Base-by-base conservation (phyloP, 1,140 invertebrate species). In the Luehdorfia chinensis region DNA sequence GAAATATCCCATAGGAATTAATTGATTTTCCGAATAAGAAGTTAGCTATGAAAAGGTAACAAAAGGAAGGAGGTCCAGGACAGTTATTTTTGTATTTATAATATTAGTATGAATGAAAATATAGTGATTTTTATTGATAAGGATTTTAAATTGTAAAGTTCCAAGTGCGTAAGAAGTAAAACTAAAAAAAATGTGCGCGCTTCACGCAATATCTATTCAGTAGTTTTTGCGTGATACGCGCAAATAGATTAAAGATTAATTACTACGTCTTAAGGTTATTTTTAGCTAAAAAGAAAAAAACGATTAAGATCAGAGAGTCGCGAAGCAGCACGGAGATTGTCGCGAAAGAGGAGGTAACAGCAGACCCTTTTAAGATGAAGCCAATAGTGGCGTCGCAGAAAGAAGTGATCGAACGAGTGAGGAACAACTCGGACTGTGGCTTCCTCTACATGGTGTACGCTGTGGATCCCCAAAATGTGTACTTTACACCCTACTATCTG, bases 381-480 rank as follows among this genome's bases (percentile, higher is more conserved):
- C 72, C 74, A 12, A 45, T 50, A 47, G 62, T 75, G 11, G 70
- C 56, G 31, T 85, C 55, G 15, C 90, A 91, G 52, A 79, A 83
- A 2, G 81, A 90, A 51, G 77, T 91, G 1, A 91, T 92, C 15
- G 63, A 87, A 8, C 71, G 84, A 49, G 74, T 92, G 12, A 76
- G 75, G 36, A 68, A 58, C 1, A 74, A 88, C 46, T 77, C 81
- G 1, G 78, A 89, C 7, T 75, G 87, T 41, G 88, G 87, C 4
- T 93, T 93, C 64, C 87, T 91, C 2, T 93, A 93, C 54, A 89
- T 94, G 87, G 87, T 90, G 18, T 93, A 93, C 63, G 90, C 91
- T 31, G 90, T 92, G 3, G 89, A 90, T 13, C 88, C 88, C 55
- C 88, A 90, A 2, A 93, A 92, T 37, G 90, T 92, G 57, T 89